Percentiles rank a stretch among this genome's conserved stretches.
These are phyloP conservation scores for Zootermopsis nevadensis DNA, from an alignment of 2,888 invertebrate species.

Conservation along the genomic window DNA sequence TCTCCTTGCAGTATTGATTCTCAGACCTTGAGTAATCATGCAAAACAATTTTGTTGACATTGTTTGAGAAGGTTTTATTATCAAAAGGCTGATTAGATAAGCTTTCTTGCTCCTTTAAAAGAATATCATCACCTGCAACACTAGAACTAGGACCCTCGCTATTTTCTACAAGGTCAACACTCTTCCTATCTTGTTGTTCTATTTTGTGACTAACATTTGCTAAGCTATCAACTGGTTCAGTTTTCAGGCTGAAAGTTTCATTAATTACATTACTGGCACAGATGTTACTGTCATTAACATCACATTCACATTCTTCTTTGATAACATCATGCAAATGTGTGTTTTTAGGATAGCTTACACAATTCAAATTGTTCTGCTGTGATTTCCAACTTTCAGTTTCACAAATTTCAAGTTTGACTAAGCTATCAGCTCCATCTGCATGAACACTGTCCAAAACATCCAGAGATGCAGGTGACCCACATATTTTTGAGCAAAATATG, in stretches of 20 bases:
- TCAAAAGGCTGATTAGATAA: neutral
- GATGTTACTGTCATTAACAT: neutral
- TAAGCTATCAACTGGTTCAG: neutral
- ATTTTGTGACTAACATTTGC: neutral
- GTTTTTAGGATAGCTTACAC: too few relatives aligned
- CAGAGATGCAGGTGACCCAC: too few relatives aligned
- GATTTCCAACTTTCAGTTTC: too few relatives aligned
- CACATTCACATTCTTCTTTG: neutral
- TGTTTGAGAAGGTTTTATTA: neutral
- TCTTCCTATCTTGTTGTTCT: neutral
- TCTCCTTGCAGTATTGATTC: neutral
- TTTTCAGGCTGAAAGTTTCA: neutral
- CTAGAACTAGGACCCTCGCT: neutral
- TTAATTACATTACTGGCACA: neutral
- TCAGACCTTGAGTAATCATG: neutral
- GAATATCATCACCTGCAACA: neutral
- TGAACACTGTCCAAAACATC: too few relatives aligned
- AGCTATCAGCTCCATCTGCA: too few relatives aligned
- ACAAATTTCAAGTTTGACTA: too few relatives aligned
- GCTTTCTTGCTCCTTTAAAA: neutral
- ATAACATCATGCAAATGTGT: too few relatives aligned
- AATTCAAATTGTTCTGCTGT: too few relatives aligned
- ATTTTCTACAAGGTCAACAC: too few relatives aligned
- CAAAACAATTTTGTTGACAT: neutral
- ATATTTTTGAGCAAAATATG: too few relatives aligned